Conservation (phyloP, 1,140 invertebrate genomes). For the Cherax destructor region DNA sequence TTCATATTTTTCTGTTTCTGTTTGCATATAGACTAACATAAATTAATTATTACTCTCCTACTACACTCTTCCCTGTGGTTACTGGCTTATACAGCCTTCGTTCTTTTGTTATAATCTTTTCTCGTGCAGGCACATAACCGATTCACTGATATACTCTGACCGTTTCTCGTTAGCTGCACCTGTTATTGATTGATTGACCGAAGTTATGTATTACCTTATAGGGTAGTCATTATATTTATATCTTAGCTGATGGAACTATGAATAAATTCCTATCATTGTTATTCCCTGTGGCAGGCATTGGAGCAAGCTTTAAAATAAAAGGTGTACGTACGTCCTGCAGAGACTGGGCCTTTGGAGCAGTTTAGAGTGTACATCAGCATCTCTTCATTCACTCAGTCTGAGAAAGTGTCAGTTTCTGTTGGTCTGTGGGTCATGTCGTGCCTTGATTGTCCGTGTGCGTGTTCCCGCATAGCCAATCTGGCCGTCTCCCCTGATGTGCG, state of each 20-base stretch:
- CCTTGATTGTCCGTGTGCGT: slow-evolving; percentile 60
- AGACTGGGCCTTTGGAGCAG: not conserved
- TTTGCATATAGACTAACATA: no score
- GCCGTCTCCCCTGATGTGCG: slow-evolving; percentile 56
- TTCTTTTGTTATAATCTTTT: no score
- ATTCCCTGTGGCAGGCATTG: slow-evolving; percentile 45
- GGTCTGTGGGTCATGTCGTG: slow-evolving; percentile 56
- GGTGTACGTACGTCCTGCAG: not conserved
- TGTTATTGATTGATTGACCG: not conserved
- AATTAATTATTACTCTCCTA: no score
- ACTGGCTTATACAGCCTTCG: no score
- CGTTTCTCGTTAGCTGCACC: no score
- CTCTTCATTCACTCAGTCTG: slow-evolving; percentile 18
- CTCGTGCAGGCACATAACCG: no score
- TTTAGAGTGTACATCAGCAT: not conserved
- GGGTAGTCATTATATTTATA: not conserved
- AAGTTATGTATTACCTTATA: not conserved
- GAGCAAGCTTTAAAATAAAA: slow-evolving; percentile 20
- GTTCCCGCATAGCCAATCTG: slow-evolving; percentile 60
- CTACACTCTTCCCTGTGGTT: no score
- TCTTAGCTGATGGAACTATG: not conserved
- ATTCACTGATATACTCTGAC: no score
- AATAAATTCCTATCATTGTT: slow-evolving; percentile 7
- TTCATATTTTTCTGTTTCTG: no score
- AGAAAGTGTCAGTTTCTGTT: slow-evolving; percentile 40